These are phyloP conservation scores for Chitala chitala DNA, from an alignment of 2,113 vertebrate species.

Conservation along the genomic window DNA sequence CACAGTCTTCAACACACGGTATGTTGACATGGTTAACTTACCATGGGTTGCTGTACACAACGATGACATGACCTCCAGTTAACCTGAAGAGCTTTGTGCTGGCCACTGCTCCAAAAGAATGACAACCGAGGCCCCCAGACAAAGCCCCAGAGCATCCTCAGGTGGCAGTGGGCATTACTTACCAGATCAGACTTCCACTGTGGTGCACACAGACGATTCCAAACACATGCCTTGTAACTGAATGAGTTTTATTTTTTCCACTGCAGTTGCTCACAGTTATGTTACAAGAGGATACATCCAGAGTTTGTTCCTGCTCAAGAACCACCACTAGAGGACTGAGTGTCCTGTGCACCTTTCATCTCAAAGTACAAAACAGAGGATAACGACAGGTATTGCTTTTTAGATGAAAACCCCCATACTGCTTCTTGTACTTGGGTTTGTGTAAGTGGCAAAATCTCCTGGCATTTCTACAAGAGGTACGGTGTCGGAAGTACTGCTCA, in stretches of 20 bases:
- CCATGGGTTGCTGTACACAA: not conserved
- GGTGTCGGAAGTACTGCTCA: slow-evolving; percentile 75
- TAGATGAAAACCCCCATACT: slow-evolving; percentile 67
- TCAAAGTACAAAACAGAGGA: slow-evolving; percentile 71
- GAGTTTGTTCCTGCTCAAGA: slow-evolving; percentile 79
- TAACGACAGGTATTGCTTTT: slow-evolving; percentile 85
- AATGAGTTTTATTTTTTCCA: slow-evolving; percentile 91
- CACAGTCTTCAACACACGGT: not conserved
- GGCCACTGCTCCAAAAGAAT: not conserved
- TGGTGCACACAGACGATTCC: slow-evolving; percentile 22
- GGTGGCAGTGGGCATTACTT: not conserved
- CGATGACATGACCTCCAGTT: not conserved
- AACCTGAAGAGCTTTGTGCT: not conserved
- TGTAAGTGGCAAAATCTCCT: slow-evolving; percentile 47
- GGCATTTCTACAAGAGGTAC: slow-evolving; percentile 66
- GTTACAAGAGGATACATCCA: slow-evolving; percentile 80
- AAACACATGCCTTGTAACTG: slow-evolving; percentile 61
- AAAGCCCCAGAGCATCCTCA: not conserved
- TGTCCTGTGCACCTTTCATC: slow-evolving; percentile 54
- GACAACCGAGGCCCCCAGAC: not conserved
- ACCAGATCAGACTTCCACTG: not conserved
- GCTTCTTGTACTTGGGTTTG: slow-evolving; percentile 58
- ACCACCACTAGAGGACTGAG: slow-evolving; percentile 32
- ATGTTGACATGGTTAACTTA: not conserved
- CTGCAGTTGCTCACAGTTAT: slow-evolving; percentile 93